Conservation (phyloP, 2,113 vertebrate species). For the Lagopus muta region DNA sequence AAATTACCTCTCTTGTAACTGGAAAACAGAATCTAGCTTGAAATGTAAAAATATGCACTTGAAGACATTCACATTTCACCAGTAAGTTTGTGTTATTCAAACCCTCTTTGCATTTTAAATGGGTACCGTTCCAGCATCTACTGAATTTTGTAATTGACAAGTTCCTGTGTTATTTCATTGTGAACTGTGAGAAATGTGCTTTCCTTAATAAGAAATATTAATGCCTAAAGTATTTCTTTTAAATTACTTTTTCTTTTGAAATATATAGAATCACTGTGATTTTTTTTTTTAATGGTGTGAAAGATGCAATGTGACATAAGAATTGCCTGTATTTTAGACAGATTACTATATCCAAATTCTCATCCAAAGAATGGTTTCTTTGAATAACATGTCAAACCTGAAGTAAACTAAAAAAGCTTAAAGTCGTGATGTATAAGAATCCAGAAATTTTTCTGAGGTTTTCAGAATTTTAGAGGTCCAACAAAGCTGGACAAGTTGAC, state of each 20-base stretch:
- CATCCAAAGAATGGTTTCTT: neutral
- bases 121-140: constrained; percentile 58
- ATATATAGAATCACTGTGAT: neutral
- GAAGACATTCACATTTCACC: neutral
- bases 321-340: neutral
- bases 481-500: neutral
- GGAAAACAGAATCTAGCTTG: neutral
- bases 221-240: neutral
- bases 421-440: neutral
- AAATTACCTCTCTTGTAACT: neutral
- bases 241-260: neutral
- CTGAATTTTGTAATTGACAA: constrained; percentile 74
- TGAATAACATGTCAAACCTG: neutral
- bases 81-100: constrained; percentile 11
- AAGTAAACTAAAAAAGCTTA: neutral
- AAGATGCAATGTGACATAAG: neutral
- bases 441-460: neutral
- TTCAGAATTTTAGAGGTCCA: neutral
- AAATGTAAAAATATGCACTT: neutral
- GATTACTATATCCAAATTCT: neutral
- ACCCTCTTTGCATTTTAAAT: constrained; percentile 57
- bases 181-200: constrained; percentile 46
- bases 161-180: constrained; percentile 63
- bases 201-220: constrained; percentile 19
- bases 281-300: neutral